These are phyloP conservation scores for Ctenosaura bakeri DNA, from an alignment of 2,797 vertebrate species.

Conservation along the genomic window DNA sequence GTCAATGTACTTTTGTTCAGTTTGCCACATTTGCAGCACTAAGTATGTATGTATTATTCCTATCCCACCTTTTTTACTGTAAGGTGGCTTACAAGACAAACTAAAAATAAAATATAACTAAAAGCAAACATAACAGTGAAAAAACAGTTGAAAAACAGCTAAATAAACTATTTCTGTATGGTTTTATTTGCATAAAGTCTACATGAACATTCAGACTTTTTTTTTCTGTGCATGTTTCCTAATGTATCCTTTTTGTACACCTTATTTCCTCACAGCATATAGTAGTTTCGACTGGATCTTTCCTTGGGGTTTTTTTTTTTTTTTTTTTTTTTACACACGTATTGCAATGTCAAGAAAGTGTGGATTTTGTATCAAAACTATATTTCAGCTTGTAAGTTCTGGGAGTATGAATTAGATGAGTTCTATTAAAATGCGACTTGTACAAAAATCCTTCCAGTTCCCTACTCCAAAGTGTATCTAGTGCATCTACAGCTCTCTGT, in stretches of 20 bases:
- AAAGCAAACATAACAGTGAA: not conserved
- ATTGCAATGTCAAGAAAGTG: not conserved
- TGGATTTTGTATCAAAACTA: not conserved
- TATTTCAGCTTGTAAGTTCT: no score
- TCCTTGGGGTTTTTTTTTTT: no score
- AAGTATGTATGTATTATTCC: not conserved
- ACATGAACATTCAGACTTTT: not conserved
- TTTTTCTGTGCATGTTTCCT: not conserved
- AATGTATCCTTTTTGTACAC: not conserved
- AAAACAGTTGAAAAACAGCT: no score
- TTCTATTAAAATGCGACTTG: not conserved
- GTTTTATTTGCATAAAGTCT: not conserved
- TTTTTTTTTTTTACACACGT: not conserved
- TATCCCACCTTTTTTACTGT: not conserved
- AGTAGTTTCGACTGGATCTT: no score
- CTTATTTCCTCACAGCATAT: no score
- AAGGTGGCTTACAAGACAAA: not conserved
- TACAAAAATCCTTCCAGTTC: not conserved
- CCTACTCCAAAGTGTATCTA: not conserved
- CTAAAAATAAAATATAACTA: not conserved
- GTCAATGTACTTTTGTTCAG: not conserved
- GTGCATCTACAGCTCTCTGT: rapidly evolving
- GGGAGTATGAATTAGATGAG: no score
- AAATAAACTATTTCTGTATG: no score
- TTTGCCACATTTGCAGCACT: not conserved